phyloP scores from a whole-genome alignment of 1,140 invertebrate genomes.

The Atta texana region DNA sequence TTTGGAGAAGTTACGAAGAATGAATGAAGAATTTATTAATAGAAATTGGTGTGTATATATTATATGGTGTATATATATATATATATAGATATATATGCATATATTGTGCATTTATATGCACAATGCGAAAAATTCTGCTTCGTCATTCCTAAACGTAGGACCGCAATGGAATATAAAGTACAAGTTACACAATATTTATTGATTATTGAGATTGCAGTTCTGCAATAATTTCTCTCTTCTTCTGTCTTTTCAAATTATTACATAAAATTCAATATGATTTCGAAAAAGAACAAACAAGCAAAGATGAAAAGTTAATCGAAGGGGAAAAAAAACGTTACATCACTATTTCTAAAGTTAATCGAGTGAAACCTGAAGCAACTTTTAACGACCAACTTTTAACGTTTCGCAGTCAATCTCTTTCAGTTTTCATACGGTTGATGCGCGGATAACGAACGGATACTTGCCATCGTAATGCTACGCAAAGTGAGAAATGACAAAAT shows the following conservation, averaged over 20 bases:
- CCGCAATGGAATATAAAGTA: background rate
- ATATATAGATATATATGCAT: background rate
- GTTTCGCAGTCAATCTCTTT: slow-evolving; percentile 10
- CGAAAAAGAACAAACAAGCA: background rate
- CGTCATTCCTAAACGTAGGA: background rate
- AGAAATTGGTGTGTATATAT: background rate
- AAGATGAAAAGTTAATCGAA: slow-evolving; percentile 12
- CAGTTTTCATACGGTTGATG: background rate
- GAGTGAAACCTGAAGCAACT: slow-evolving; percentile 19
- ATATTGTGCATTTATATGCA: background rate
- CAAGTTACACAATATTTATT: slow-evolving; percentile 17
- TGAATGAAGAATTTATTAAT: background rate
- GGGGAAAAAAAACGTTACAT: background rate
- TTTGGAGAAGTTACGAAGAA: background rate
- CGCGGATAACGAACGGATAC: background rate
- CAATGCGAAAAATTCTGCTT: background rate
- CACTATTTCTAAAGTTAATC: background rate
- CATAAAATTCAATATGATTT: slow-evolving; percentile 32
- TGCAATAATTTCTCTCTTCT: background rate
- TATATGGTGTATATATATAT: no score
- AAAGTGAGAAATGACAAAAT: slow-evolving; percentile 5
- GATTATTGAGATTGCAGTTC: background rate
- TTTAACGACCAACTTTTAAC: slow-evolving; percentile 39
- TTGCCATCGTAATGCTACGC: background rate
- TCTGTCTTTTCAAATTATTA: background rate